Evolutionary conservation across 64 coral and sea anemone genomes (phyloP).

Genomic region (Stichodactyla helianthus): DNA sequence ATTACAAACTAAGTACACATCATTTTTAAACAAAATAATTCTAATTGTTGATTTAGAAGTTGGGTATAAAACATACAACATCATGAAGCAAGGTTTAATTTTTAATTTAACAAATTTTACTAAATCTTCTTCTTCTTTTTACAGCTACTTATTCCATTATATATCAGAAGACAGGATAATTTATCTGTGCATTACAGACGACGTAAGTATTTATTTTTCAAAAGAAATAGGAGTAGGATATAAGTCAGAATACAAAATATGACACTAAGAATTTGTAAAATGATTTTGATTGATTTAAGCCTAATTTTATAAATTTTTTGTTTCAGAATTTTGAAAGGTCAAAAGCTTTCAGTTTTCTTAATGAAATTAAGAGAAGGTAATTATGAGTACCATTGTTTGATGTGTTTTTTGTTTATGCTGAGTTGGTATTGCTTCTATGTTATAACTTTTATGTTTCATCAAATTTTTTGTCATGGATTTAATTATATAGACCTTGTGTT

Average conservation of each 20-base stretch:
- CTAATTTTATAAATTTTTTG: not conserved
- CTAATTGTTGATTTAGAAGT: too few species aligned
- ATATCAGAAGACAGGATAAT: slow-evolving; percentile 92
- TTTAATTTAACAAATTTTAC: not conserved
- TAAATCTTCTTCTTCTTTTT: not conserved
- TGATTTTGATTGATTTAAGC: too few species aligned
- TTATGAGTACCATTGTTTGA: not conserved
- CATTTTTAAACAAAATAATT: too few species aligned
- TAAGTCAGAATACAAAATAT: too few species aligned
- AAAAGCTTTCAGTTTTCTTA: slow-evolving; percentile 84
- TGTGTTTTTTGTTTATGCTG: not conserved
- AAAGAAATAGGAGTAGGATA: too few species aligned
- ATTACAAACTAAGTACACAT: too few species aligned
- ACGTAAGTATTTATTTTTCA: slow-evolving; percentile 57
- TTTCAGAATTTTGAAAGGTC: slow-evolving; percentile 97
- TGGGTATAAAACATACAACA: too few species aligned
- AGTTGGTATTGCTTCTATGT: not conserved
- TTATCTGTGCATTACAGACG: slow-evolving; percentile 97
- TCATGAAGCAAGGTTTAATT: too few species aligned
- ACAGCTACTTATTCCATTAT: slow-evolving; percentile 97
- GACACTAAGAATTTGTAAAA: too few species aligned
- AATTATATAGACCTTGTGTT: not conserved
- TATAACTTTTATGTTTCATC: not conserved
- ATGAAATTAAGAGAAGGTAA: slow-evolving; percentile 98
- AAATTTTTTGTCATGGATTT: not conserved